Evolutionary conservation across 1,140 invertebrate species (phyloP).

Genomic region (Lordiphosa mommai): DNA sequence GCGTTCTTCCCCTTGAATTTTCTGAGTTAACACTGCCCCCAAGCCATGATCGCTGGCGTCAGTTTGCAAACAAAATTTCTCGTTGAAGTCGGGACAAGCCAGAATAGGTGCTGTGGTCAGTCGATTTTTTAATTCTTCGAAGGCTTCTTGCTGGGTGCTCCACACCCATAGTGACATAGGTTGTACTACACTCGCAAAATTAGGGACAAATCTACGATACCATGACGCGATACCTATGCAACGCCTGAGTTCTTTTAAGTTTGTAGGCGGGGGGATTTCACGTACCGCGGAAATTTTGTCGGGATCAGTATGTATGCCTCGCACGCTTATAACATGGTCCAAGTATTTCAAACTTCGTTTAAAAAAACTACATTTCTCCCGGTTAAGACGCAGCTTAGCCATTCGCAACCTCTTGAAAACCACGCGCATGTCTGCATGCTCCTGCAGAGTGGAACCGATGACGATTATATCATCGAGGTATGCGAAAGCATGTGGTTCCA

Average conservation of each 20-base stretch:
- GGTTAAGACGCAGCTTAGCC: too few relatives aligned
- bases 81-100: not conserved
- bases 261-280: too few relatives aligned
- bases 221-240: not conserved
- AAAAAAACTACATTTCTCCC: too few relatives aligned
- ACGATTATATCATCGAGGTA: constrained; percentile 76
- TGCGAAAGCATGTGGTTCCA: constrained; percentile 45
- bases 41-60: not conserved
- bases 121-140: not conserved
- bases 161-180: constrained; percentile 60
- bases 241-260: too few relatives aligned
- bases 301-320: too few relatives aligned
- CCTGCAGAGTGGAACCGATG: constrained; percentile 54
- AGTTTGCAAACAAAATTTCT: not conserved
- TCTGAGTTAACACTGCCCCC: not conserved
- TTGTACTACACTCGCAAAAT: constrained; percentile 53
- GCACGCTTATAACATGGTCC: too few relatives aligned
- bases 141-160: constrained; percentile 5
- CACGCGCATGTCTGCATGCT: not conserved
- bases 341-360: too few relatives aligned
- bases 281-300: too few relatives aligned
- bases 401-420: not conserved
- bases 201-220: constrained; percentile 60
- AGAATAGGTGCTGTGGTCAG: not conserved
- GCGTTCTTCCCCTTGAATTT: not conserved